These are phyloP conservation scores for Myotis vivesi DNA, from an alignment of 2,797 vertebrate species.

Conservation along the genomic window DNA sequence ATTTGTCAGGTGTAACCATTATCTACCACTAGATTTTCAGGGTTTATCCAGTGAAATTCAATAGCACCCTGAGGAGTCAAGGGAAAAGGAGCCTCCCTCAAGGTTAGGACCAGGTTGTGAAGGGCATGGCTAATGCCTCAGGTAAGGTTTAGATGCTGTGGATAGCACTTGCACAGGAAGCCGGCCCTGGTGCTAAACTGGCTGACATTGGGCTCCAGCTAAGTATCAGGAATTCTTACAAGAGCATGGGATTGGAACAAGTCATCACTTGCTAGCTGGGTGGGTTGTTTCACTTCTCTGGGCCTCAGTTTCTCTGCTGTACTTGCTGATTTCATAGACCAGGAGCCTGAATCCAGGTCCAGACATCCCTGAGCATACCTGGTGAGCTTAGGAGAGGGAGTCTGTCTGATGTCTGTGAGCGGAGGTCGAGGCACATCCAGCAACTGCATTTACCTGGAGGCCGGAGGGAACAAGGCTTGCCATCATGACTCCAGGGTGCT, in stretches of 20 bases:
- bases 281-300: background rate
- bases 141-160: background rate
- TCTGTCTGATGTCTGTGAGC: background rate
- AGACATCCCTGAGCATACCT: background rate
- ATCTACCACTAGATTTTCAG: background rate
- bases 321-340: background rate
- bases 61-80: background rate
- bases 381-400: background rate
- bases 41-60: background rate
- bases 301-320: background rate
- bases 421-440: background rate
- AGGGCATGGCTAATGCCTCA: background rate
- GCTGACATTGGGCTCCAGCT: background rate
- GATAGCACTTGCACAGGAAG: background rate
- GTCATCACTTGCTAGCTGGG: background rate
- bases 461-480: background rate
- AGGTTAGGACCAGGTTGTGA: background rate
- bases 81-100: background rate
- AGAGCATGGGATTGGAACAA: background rate
- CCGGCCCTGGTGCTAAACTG: background rate
- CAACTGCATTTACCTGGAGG: background rate
- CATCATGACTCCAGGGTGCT: background rate
- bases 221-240: background rate
- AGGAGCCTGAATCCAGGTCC: background rate
- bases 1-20: background rate